phyloP scores from a whole-genome alignment of 1,140 invertebrate species.

The Pogonomyrmex barbatus region DNA sequence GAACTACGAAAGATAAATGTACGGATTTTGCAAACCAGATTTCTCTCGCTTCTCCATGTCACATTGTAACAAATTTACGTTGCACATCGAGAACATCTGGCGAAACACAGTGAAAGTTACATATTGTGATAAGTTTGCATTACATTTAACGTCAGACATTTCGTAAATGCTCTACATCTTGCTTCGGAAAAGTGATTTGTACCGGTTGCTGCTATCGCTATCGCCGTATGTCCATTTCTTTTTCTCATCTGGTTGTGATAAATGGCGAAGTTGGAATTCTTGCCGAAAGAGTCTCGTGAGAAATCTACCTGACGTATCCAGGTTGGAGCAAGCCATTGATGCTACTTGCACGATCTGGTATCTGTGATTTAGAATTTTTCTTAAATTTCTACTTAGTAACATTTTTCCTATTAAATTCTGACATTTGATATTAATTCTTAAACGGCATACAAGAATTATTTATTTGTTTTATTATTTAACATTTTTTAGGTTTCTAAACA shows the following conservation, averaged over 20 bases:
- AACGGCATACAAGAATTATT: not conserved
- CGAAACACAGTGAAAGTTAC: not conserved
- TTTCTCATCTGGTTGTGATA: conserved; percentile 54
- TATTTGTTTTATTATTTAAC: not conserved
- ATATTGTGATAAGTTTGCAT: not conserved
- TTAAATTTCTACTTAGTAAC: not conserved
- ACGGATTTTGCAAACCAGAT: not conserved
- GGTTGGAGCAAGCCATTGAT: conserved; percentile 43
- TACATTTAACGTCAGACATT: conserved; percentile 33
- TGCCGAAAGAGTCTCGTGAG: conserved; percentile 46
- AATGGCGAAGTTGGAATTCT: conserved; percentile 47
- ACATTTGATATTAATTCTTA: not conserved
- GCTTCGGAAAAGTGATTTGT: conserved; percentile 9
- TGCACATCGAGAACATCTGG: not conserved
- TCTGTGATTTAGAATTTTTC: conserved; percentile 6
- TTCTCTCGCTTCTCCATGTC: not conserved
- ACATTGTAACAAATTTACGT: not conserved
- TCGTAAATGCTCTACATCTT: not conserved
- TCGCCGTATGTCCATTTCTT: not conserved
- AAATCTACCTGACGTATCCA: conserved; percentile 64
- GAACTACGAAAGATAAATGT: not conserved
- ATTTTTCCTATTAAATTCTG: not conserved
- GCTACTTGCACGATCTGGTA: not conserved
- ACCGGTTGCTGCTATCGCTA: not conserved
- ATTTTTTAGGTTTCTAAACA: not conserved